Evolutionary conservation across 2,888 invertebrate genomes (phyloP), one percentile per base, ranked within the genome.

Genomic region (Diogma glabrata): DNA sequence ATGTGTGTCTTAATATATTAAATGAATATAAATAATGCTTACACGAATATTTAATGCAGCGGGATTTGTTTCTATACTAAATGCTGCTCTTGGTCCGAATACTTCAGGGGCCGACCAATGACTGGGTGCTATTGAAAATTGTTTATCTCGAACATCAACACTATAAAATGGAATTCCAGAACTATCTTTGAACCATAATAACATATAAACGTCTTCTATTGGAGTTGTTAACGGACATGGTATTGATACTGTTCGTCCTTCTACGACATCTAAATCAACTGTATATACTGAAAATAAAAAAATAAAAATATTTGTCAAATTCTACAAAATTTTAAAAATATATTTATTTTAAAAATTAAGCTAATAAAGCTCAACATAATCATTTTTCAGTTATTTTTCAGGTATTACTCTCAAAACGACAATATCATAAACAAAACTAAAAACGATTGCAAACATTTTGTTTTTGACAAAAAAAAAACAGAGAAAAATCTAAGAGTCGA

Each of bases 111-210:
- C 84, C 36, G 90, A 89, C 83, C 85, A 86, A 73, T 89, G 90
- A 51, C 81, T 76, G 46, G 87, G 88, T 63, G 87, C 82, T 59
- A 86, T 73, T 58, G 84, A 81, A 59, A 86, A 73, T 58, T 84
- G 81, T 71, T 86, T 88, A 62, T 88, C 89, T 57, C 89, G 80
- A 19, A 88, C 88, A 72, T 90, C 85, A 70, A 90, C 87, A 69
- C 90, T 89, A 79, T 1, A 77, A 79, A 91, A 75, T 16, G 91
- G 90, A 62, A 86, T 85, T 49, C 88, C 89, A 50, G 85, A 85
- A 61, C 87, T 87, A 63, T 89, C 86, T 61, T 84, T 80, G 73
- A 90, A 91, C 90, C 90, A 91, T 70, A 91, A 82, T 56, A 91
- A 89, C 87, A 91, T 89, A 74, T 88, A 86, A 58, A 91, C 86